phyloP scores from a whole-genome alignment of 2,113 vertebrate genomes.

The Neomonachus schauinslandi region DNA sequence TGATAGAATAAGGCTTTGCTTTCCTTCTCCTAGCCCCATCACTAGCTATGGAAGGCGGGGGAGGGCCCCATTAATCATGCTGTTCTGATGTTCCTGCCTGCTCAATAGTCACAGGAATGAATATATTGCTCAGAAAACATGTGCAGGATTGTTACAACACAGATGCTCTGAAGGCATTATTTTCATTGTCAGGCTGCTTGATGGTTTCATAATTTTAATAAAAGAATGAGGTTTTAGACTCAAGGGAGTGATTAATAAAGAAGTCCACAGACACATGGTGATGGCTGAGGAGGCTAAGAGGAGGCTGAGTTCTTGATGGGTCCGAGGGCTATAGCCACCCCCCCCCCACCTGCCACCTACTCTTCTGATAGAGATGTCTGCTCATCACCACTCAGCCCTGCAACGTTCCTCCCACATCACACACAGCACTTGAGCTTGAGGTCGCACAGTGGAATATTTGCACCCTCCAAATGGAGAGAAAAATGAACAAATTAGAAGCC shows the following conservation, averaged over 20 bases:
- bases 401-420: fast-evolving
- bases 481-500: neutral
- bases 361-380: neutral
- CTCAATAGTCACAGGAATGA: constrained; percentile 71
- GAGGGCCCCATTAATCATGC: constrained; percentile 78
- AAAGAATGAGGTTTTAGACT: constrained; percentile 58
- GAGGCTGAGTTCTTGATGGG: neutral
- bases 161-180: constrained; percentile 57
- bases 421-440: neutral
- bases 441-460: neutral
- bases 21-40: constrained; percentile 55
- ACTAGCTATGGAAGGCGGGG: constrained; percentile 55
- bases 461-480: neutral
- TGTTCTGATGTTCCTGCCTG: constrained; percentile 45
- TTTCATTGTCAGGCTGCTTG: constrained; percentile 71
- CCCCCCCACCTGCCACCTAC: neutral
- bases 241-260: constrained; percentile 70
- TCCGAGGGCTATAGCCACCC: neutral
- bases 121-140: constrained; percentile 68
- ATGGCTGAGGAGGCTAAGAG: neutral
- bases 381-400: neutral
- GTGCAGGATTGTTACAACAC: constrained; percentile 60
- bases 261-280: neutral
- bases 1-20: constrained; percentile 26
- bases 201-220: constrained; percentile 74